Base-by-base conservation (phyloP, 2,888 invertebrate species). In the Taphrorychus bicolor region DNA sequence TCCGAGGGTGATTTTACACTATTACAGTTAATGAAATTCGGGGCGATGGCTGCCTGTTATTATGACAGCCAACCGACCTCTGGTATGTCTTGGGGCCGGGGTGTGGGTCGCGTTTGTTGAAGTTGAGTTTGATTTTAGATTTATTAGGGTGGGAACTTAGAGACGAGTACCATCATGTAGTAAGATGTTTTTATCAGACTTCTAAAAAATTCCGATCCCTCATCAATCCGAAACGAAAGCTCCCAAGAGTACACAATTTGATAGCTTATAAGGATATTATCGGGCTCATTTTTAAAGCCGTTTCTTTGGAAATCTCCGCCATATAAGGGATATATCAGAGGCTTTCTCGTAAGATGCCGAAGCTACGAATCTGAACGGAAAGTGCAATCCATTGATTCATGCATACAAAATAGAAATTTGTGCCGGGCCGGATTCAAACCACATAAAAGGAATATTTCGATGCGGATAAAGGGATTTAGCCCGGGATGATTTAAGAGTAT, bases 331-430 rank as follows among this genome's bases (percentile, higher is more conserved):
- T 61, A 60, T 70, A 71, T 62, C 59, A 65, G 53, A 65, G 54
- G 61, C 53, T 61, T 53, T 61, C 48, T 65, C 59, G 52, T 65
- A 59, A 67, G 63, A 63, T 58, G 53, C 57, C 62, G 65, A 65
- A 65, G 69, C 69, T 58, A 69, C 56, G 59, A 70, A 70, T 70
- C 62, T 59, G 62, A 59, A 57, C 62, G 63, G 63, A 66, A 70
- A 70, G 59, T 70, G 63, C 66, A 66, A 70, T 63, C 70, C 63
- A 66, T 70, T 66, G 70, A 70, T 70, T 70, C 70, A 63, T 66
- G 70, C 70, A 70, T 70, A 70, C 66, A 63, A 70, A 70, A 70
- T 66, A 66, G 70, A 63, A 66, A 62, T 68, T 59, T 63, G 68
- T 63, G 67, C 58, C 67, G 42, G 62, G 53, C 52, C 32, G 51